phyloP scores from a whole-genome alignment of 2,113 vertebrate genomes.

The Oreocharis arfaki region DNA sequence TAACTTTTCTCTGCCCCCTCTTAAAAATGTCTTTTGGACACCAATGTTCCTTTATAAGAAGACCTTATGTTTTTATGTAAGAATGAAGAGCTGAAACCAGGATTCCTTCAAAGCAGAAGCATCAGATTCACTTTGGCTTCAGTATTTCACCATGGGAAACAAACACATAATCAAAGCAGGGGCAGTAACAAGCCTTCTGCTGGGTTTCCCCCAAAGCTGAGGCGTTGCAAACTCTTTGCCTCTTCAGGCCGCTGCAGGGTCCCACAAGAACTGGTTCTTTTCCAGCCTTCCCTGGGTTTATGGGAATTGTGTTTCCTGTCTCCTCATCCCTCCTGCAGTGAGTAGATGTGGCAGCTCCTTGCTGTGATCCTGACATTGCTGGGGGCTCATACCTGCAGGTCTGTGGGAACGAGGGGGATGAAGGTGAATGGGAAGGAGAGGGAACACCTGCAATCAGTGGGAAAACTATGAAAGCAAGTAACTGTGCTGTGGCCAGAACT shows the following conservation, averaged over 20 bases:
- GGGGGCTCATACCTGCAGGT: not conserved
- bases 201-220: not conserved
- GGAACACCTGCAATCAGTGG: not conserved
- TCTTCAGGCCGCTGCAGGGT: not conserved
- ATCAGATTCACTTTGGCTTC: not conserved
- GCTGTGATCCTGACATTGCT: not conserved
- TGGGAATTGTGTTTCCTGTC: not conserved
- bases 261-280: not conserved
- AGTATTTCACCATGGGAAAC: not conserved
- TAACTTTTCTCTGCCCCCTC: not conserved
- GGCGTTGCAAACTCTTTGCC: not conserved
- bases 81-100: not conserved
- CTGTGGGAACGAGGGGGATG: not conserved
- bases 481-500: not conserved
- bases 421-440: not conserved
- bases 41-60: not conserved
- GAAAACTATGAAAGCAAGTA: not conserved
- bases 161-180: not conserved
- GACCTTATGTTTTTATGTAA: not conserved
- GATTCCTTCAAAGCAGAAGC: not conserved
- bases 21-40: not conserved
- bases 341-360: not conserved
- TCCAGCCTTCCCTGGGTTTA: not conserved
- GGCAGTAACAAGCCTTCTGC: not conserved
- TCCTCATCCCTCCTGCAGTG: not conserved